A percentile compares a stretch with the other conserved stretches of the same genome.
Evolutionary conservation across 2,797 vertebrate species (phyloP).

Genomic region (Poeciliopsis presidionis): DNA sequence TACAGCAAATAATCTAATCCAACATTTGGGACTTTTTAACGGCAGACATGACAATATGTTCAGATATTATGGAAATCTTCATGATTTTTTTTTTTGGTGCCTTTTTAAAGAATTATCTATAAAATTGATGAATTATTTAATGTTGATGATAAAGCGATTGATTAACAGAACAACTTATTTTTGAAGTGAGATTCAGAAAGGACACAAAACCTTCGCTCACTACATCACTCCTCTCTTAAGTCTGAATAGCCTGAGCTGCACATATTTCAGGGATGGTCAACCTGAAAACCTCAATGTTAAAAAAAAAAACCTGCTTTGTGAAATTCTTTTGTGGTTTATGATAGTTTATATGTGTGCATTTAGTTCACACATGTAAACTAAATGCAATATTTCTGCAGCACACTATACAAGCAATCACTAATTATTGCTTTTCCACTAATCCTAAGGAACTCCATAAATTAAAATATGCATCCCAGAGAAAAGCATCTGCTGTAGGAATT

Average conservation of each 20-base stretch:
- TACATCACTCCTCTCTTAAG: not conserved
- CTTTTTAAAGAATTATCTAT: not conserved
- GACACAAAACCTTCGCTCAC: not conserved
- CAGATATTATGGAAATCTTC: not conserved
- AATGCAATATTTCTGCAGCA: not conserved
- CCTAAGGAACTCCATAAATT: not conserved
- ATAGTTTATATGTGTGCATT: not conserved
- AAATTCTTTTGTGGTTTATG: not conserved
- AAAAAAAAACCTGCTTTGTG: not conserved
- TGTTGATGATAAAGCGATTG: not conserved
- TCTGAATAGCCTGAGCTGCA: not conserved
- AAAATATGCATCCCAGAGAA: not conserved
- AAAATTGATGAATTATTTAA: not conserved
- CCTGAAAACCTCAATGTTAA: not conserved
- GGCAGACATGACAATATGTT: not conserved
- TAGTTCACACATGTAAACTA: not conserved
- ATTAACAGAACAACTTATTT: not conserved
- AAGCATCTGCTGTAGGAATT: not conserved
- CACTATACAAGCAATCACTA: not conserved
- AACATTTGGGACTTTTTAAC: not conserved
- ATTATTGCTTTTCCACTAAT: not conserved
- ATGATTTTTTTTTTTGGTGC: not conserved
- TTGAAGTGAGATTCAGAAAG: not conserved
- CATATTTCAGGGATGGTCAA: not conserved
- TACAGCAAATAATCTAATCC: not conserved